Evolutionary conservation across 2,113 vertebrate genomes (phyloP).

Genomic region (Aix galericulata): DNA sequence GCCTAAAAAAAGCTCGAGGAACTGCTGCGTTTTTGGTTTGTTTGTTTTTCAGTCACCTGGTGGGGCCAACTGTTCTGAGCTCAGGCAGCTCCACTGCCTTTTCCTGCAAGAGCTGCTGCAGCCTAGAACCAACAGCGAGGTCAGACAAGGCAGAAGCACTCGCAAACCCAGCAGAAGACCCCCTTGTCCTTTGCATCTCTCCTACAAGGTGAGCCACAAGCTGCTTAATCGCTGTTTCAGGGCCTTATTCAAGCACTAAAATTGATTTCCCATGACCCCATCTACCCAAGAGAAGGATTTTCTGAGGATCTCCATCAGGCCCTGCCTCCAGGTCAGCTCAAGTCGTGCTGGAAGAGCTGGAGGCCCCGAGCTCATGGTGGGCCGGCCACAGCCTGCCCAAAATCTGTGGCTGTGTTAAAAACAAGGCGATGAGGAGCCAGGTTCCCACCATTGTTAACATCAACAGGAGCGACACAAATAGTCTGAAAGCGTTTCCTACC

Average conservation of each 20-base stretch:
- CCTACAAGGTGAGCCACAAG: background rate
- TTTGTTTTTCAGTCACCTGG: background rate
- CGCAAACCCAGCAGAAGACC: background rate
- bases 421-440: background rate
- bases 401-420: accelerated
- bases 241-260: background rate
- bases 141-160: background rate
- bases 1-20: background rate
- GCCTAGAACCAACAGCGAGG: background rate
- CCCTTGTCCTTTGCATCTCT: background rate
- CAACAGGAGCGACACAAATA: background rate
- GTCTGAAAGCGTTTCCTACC: constrained; percentile 25
- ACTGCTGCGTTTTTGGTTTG: background rate
- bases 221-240: background rate
- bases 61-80: background rate
- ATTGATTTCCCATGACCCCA: background rate
- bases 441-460: constrained; percentile 55
- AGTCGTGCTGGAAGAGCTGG: background rate
- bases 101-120: background rate
- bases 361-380: accelerated
- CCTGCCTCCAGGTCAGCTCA: background rate
- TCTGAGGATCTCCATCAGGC: background rate
- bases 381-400: background rate
- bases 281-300: background rate
- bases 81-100: background rate